Evolutionary conservation across 2,797 vertebrate species (phyloP), one percentile per base, ranked within the genome.

Genomic region (Menidia menidia): DNA sequence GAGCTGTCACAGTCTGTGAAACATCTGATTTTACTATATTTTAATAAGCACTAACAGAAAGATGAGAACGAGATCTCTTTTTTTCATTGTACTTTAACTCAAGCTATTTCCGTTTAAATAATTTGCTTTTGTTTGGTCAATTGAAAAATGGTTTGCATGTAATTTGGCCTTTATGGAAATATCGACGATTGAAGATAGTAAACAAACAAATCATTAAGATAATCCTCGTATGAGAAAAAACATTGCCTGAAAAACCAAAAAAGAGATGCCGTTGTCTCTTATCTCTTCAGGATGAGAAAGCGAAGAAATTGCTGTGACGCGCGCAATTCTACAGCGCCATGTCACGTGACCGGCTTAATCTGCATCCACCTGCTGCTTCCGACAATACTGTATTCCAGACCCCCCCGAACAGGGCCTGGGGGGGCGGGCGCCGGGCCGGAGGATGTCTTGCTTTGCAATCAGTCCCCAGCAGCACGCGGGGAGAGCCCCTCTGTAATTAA

Each of bases 401-500:
- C 73, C 63, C 80, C 71, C 64, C 62, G 71, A 77, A 84, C 44
- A 70, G 55, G 60, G 56, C 60, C 18, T 25, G 25, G 71, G 48
- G 67, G 55, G 25, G 74, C 43, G 33, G 74, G 56, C 64, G 81
- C 68, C 73, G 78, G 69, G 75, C 41, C 73, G 68, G 62, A 73
- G 74, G 76, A 72, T 76, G 83, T 77, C 84, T 88, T 71, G 68
- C 84, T 74, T 87, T 35, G 87, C 90, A 93, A 93, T 93, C 89
- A 87, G 86, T 88, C 82, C 82, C 84, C 80, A 79, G 81, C 89
- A 93, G 87, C 89, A 92, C 85, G 61, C 74, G 67, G 79, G 81
- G 82, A 78, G 78, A 25, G 25, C 25, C 25, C 80, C 75, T 78
- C 81, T 86, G 89, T 93, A 93, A 94, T 93, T 92, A 93, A 92